Conservation (phyloP, 1,140 invertebrate genomes). For the Lepidotrigona ventralis region DNA sequence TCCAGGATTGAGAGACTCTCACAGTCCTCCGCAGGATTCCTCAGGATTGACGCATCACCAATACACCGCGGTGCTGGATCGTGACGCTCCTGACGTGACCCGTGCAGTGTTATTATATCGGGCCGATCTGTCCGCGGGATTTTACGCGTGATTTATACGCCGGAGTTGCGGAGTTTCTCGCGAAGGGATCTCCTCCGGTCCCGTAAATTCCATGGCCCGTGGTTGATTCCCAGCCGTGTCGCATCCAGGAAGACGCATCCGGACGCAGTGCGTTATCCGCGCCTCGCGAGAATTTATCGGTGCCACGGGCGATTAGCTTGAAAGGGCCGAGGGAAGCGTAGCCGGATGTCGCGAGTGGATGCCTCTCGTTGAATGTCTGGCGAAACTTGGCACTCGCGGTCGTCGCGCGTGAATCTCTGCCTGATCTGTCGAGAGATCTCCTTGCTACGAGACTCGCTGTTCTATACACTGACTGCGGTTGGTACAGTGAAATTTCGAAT, state of each 20-base stretch:
- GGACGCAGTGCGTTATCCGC: neutral
- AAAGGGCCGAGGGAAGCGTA: too few relatives aligned
- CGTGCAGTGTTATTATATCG: neutral
- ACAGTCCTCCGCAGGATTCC: too few relatives aligned
- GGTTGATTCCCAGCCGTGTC: neutral
- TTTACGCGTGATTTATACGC: slow-evolving; percentile 3
- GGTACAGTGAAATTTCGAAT: neutral
- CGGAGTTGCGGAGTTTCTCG: too few relatives aligned
- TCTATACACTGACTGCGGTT: too few relatives aligned
- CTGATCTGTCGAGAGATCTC: neutral
- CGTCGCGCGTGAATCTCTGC: neutral
- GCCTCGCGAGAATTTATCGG: neutral
- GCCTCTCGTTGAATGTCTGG: neutral
- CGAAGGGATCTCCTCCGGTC: neutral
- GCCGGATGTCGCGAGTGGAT: neutral
- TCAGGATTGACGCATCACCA: too few relatives aligned
- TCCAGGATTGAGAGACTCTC: too few relatives aligned
- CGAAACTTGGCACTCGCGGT: neutral
- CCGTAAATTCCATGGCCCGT: neutral
- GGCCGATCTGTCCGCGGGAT: slow-evolving; percentile 1
- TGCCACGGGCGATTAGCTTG: neutral
- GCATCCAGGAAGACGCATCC: neutral
- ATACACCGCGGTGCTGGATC: too few relatives aligned
- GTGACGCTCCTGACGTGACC: neutral
- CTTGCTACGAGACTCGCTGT: neutral